Percentiles rank a stretch among this genome's conserved stretches.
Conservation (phyloP, 1,140 invertebrate genomes). For the Theocolax elegans region DNA sequence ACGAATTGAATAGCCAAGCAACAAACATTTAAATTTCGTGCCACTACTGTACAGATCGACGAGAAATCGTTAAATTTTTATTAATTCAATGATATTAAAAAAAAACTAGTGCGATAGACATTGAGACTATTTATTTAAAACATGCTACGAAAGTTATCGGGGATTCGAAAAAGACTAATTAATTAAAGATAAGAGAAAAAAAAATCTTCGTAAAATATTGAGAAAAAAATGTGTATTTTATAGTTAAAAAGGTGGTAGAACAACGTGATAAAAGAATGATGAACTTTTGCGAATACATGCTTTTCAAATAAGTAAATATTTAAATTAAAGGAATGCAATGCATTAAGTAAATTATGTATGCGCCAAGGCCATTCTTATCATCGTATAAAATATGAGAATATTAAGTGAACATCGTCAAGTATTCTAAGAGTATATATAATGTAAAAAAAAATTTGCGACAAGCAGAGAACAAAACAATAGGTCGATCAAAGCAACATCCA, state of each 20-base stretch:
- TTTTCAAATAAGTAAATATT: neutral
- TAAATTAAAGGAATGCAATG: neutral
- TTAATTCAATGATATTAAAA: no score
- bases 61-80: no score
- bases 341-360: neutral
- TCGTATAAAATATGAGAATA: slow-evolving; percentile 6
- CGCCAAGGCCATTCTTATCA: slow-evolving; percentile 19
- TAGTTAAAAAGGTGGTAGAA: neutral
- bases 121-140: no score
- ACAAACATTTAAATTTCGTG: neutral
- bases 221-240: no score
- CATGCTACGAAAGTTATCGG: no score
- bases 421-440: neutral
- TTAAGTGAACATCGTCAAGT: neutral
- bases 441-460: neutral
- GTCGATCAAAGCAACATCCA: no score
- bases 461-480: no score
- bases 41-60: slow-evolving; percentile 11
- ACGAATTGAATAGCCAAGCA: slow-evolving; percentile 41
- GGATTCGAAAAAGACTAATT: no score
- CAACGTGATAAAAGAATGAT: neutral
- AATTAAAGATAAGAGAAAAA: no score
- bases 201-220: no score
- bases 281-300: neutral
- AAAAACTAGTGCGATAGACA: no score